Base-by-base conservation (phyloP, 64 coral and sea anemone genomes). In the Montipora efflorescens region DNA sequence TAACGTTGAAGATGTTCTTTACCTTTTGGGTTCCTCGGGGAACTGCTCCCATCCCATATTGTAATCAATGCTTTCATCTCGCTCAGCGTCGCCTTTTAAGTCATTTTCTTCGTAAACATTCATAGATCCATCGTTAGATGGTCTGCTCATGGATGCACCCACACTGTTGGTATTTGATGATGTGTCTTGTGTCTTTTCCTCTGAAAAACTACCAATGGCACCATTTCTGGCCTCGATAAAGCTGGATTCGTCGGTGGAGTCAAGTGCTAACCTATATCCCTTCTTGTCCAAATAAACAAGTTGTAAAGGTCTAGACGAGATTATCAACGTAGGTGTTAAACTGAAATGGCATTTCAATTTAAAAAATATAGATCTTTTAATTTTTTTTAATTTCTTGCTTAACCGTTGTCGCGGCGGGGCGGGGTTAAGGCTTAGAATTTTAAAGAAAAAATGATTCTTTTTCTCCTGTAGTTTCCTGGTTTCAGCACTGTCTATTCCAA, bases 61-160 rank as follows among this genome's bases (percentile, higher is more conserved):
- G 77, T 97, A 97, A 53, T 97, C 95, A 11, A 97, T 97, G 15
- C 88, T 97, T 50, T 97, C 95, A 66, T 97, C 95, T 15, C 95
- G 52, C 58, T 97, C 95, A 7, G 92, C 82, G 47, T 97, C 95
- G 15, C 91, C 91, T 14, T 91, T 93, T 12, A 66, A 92, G 28
- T 94, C 87, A 2, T n/a, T 66, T 46, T 90, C 92, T 14, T 97
- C 95, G 53, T 94, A 97, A 1, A 18, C 84, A 59, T 87, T 97
- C 28, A 94, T 25, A 36, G 78, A 23, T 28, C 80, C 72, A 7
- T 96, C 95, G 10, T 68, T 87, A 20, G 64, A 43, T 3, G 69
- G 5, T 7, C 22, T 67, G 3, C 25, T 11, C 16, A 48, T 43
- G 18, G 20, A 74, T n/a, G 8, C 19, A 12, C 5, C 73, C 11